A percentile compares a stretch with the other conserved stretches of the same genome.
phyloP scores from a whole-genome alignment of 2,888 invertebrate species.

The Dilophus febrilis region DNA sequence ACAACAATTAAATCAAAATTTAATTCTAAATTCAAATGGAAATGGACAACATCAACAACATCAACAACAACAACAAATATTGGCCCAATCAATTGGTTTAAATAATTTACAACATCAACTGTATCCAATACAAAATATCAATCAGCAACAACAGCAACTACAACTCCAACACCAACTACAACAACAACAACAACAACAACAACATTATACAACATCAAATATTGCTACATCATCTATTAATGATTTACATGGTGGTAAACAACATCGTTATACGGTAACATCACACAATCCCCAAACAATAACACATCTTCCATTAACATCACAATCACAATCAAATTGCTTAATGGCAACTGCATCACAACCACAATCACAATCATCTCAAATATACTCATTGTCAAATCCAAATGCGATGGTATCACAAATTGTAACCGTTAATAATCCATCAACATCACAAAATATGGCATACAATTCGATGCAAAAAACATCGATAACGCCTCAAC shows the following conservation, averaged over 20 bases:
- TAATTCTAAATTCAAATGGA: not conserved
- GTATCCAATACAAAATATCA: constrained; percentile 6
- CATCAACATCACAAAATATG: constrained; percentile 25
- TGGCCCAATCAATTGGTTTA: constrained; percentile 3
- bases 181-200: constrained; percentile 3
- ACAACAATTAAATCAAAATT: not conserved
- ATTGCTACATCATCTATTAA: too few species aligned
- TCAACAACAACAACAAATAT: constrained; percentile 8
- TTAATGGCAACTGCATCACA: not conserved
- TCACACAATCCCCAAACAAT: too few species aligned
- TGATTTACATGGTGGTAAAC: too few species aligned
- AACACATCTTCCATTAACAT: too few species aligned
- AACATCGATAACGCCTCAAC: constrained; percentile 10
- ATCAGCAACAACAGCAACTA: too few species aligned
- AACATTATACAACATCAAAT: not conserved
- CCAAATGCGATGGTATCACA: constrained; percentile 6
- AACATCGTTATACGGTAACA: too few species aligned
- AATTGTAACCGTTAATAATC: constrained; percentile 4
- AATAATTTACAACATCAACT: constrained; percentile 4
- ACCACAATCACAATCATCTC: constrained; percentile 6
- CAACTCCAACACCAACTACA: constrained; percentile 1
- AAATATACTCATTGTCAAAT: constrained; percentile 4
- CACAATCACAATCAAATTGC: too few species aligned
- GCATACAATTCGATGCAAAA: constrained; percentile 14
- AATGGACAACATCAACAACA: constrained; percentile 4